Base-by-base conservation (phyloP, 2,113 vertebrate genomes). In the Scomber scombrus region DNA sequence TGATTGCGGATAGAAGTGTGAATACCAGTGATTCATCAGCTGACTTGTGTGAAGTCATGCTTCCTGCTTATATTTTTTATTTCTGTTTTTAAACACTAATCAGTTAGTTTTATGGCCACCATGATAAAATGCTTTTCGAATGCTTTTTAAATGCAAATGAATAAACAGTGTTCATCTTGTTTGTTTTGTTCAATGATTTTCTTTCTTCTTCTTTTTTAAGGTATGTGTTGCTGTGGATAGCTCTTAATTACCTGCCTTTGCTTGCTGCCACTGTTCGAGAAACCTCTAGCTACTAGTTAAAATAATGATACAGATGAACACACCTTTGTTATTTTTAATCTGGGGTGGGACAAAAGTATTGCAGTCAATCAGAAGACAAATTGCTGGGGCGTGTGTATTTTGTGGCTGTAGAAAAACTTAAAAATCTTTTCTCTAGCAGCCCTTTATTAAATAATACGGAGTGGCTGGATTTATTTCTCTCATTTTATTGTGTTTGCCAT, bases 211-310 rank as follows among this genome's bases (percentile, higher is more conserved):
- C 43, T 49, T 5, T 5, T 14, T 2, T 57, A 10, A 23, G 6
- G 9, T 34, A 18, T 13, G 15, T 6, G 0, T 54, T 49, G 34
- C n/a, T 26, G 23, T 82, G 47, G 26, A 0, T 9, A 19, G n/a
- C 15, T 14, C 0, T 18, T 0, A 49, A 43, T 45, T 29, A 43
- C 19, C 5, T 21, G 4, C 34, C 23, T 0, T 0, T 65, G 12
- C 2, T 56, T 26, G 13, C 15, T 26, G 47, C 61, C 6, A 19
- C 4, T 60, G 64, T 31, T 45, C 58, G 9, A 45, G 8, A 31
- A 62, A 50, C 31, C 23, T 26, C 23, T 26, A 26, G 23, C 23
- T 26, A 26, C 23, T 26, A 34, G 34, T 40, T 40, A 40, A 40
- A 40, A 9, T 9, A 40, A 40, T 40, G 34, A 40, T 40, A 26